Conservation (phyloP, 2,113 vertebrate species). For the Rynchops niger region DNA sequence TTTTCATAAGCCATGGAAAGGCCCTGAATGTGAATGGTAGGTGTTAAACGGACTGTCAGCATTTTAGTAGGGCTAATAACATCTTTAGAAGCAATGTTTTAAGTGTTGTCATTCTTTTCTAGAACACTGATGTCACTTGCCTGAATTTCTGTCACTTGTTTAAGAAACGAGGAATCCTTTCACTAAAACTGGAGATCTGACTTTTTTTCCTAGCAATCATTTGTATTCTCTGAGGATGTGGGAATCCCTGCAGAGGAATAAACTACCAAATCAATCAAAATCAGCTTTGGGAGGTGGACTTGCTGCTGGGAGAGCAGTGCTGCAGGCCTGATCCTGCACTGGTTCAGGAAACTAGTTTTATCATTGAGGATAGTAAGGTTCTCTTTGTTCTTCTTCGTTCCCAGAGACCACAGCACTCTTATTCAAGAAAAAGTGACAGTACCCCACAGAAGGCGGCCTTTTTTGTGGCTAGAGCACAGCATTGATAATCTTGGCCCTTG, state of each 20-base stretch:
- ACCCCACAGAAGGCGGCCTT: accelerated
- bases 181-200: not conserved
- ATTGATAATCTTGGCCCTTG: not conserved
- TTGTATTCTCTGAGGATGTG: not conserved
- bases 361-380: not conserved
- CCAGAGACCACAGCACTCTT: not conserved
- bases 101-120: not conserved
- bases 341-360: not conserved
- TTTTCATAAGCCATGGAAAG: not conserved
- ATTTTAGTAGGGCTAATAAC: not conserved
- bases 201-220: not conserved
- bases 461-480: not conserved
- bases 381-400: not conserved
- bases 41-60: not conserved
- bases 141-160: not conserved
- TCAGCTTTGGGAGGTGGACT: not conserved
- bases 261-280: not conserved
- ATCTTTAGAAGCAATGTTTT: not conserved
- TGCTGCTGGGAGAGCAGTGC: not conserved
- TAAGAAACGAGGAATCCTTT: not conserved
- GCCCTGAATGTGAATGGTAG: not conserved
- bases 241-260: not conserved
- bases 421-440: not conserved
- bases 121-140: not conserved
- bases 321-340: not conserved